Conservation (phyloP, 1,140 invertebrate genomes). For the Pachypsylla venusta region DNA sequence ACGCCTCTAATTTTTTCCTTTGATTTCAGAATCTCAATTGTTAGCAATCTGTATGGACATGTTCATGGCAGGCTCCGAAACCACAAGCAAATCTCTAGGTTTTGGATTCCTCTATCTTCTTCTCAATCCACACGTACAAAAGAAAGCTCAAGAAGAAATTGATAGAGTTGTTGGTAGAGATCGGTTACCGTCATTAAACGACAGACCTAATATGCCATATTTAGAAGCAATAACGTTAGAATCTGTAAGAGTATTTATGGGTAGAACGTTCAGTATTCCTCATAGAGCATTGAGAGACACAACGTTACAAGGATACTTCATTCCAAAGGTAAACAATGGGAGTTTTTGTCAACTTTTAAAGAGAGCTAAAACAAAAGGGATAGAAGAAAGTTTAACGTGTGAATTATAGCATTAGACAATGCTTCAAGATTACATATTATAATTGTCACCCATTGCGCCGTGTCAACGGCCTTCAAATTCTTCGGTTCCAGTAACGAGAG, state of each 20-base stretch:
- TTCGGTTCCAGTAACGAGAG: too few relatives aligned
- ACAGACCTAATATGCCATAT: slow-evolving; percentile 58
- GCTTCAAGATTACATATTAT: too few relatives aligned
- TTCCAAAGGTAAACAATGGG: slow-evolving; percentile 50
- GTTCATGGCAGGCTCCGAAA: slow-evolving; percentile 70
- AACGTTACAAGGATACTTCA: slow-evolving; percentile 47
- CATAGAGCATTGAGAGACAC: slow-evolving; percentile 59
- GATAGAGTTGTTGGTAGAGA: slow-evolving; percentile 54
- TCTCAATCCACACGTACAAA: slow-evolving; percentile 58
- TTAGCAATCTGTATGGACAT: slow-evolving; percentile 62
- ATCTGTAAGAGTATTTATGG: slow-evolving; percentile 58
- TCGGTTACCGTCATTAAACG: slow-evolving; percentile 46
- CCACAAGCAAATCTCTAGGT: slow-evolving; percentile 56
- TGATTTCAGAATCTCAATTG: slow-evolving; percentile 45
- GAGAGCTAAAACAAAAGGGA: too few relatives aligned
- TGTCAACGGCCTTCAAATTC: too few relatives aligned
- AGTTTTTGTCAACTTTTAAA: too few relatives aligned
- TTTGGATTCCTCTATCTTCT: slow-evolving; percentile 65
- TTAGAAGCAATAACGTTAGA: slow-evolving; percentile 61
- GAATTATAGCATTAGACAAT: too few relatives aligned
- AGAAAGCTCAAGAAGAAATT: slow-evolving; percentile 62
- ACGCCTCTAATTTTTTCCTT: too few relatives aligned
- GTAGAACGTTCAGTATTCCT: slow-evolving; percentile 53
- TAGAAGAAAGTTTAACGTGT: too few relatives aligned
- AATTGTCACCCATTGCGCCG: too few relatives aligned